Conservation (phyloP, 2,797 vertebrate genomes). For the Dipus sagitta region DNA sequence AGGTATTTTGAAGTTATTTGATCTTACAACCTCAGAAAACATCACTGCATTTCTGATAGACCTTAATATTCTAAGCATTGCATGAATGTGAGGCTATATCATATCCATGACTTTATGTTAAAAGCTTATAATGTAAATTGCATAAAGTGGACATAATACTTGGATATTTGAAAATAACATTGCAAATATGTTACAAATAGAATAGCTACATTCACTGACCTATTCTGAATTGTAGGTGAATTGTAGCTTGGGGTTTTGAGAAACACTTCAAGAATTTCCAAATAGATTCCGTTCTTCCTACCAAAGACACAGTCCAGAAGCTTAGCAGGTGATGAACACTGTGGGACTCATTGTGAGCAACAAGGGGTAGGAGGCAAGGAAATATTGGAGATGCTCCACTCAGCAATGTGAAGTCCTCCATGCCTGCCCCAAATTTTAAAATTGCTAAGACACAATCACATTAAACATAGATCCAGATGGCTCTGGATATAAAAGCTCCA, state of each 20-base stretch:
- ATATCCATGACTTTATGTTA: not conserved
- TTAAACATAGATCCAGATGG: not conserved
- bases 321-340: not conserved
- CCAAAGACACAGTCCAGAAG: not conserved
- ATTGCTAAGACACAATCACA: not conserved
- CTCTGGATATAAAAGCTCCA: not conserved
- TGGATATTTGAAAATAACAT: not conserved
- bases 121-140: not conserved
- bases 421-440: not conserved
- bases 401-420: not conserved
- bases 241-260: not conserved
- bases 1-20: not conserved
- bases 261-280: conserved; percentile 22
- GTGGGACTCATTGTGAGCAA: not conserved
- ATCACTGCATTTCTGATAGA: not conserved
- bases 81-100: not conserved
- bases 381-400: not conserved
- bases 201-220: not conserved
- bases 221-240: not conserved
- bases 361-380: fast-evolving
- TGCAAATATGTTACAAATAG: not conserved
- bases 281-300: not conserved
- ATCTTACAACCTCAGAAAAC: not conserved
- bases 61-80: not conserved
- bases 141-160: not conserved